A percentile compares a stretch with the other conserved stretches of the same genome.
Evolutionary conservation across 2,888 invertebrate genomes (phyloP).

Genomic region (Myopa testacea): DNA sequence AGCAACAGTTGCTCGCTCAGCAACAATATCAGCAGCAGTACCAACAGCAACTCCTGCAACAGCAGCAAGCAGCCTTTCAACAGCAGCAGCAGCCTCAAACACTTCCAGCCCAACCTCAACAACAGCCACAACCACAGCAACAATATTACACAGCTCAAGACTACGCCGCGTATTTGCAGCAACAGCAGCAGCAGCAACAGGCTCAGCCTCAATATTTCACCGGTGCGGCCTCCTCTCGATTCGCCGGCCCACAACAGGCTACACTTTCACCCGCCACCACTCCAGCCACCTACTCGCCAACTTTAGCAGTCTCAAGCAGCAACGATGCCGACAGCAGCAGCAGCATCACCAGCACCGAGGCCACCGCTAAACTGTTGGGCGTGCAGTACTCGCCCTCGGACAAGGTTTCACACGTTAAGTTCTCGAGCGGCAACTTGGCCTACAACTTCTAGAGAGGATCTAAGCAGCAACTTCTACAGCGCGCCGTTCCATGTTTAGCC

Average conservation of each 20-base stretch:
- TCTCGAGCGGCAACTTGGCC: constrained; percentile 65
- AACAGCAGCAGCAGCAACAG: constrained; percentile 53
- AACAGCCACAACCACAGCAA: constrained; percentile 49
- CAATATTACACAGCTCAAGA: constrained; percentile 65
- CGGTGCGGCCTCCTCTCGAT: constrained; percentile 45
- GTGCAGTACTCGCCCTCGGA: constrained; percentile 69
- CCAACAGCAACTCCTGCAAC: constrained; percentile 44
- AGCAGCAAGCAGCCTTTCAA: constrained; percentile 45
- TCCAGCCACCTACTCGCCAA: constrained; percentile 46
- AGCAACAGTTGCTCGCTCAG: constrained; percentile 51
- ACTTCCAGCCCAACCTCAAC: constrained; percentile 52
- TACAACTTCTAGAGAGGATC: constrained; percentile 59
- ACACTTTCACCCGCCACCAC: constrained; percentile 42
- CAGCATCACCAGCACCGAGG: constrained; percentile 39
- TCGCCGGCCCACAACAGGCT: constrained; percentile 38
- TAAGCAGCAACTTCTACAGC: neutral
- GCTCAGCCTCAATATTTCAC: constrained; percentile 53
- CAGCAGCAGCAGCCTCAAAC: constrained; percentile 45
- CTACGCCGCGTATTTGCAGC: constrained; percentile 59
- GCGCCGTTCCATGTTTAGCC: constrained; percentile 6
- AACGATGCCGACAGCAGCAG: constrained; percentile 47
- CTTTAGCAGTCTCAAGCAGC: constrained; percentile 46
- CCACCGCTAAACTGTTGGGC: constrained; percentile 56
- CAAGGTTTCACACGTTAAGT: constrained; percentile 70
- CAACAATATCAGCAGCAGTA: constrained; percentile 57